Base-by-base conservation (phyloP, 2,113 vertebrate genomes). In the Ailuropoda melanoleuca region DNA sequence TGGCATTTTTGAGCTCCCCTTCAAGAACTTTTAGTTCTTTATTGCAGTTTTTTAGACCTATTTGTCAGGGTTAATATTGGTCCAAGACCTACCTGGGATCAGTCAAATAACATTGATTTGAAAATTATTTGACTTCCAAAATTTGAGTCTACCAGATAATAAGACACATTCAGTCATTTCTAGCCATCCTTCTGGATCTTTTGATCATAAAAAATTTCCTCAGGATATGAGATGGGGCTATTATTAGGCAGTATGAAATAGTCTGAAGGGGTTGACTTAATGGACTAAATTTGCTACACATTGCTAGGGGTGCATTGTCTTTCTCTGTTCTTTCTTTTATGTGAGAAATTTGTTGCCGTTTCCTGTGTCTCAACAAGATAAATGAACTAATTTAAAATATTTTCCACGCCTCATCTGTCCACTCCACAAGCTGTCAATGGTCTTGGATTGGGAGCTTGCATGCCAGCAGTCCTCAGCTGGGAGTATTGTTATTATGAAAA, bases 371-470 rank as follows among this genome's bases (percentile, higher is more conserved):
- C 90, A 98, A 85, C 90, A 99, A 99, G 98, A 99, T 98, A 98
- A 98, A 99, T 99, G 98, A 98, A 98, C 97, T 98, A 98, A 99
- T 98, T 99, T 98, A 97, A 98, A 99, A 98, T 98, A 98, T 98
- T 98, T 98, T 98, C 98, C 98, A 98, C 43, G 97, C 98, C 97
- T 99, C 98, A 98, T 99, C 98, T 98, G 98, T 99, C 98, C 98
- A 98, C 92, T 98, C 94, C 88, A 96, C 97, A 98, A 97, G 95
- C 98, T 99, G 98, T 98, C 98, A 98, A 24, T 98, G 97, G 97
- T 78, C 90, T 98, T 95, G 93, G 86, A 97, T 95, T 98, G 97
- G 97, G 75, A 97, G 95, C 85, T 98, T 98, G 98, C 82, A 81
- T 97, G 96, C 98, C 97, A 98, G 91, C 95, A 97, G 94, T 95